Percentiles rank a stretch among this genome's conserved stretches.
These are phyloP conservation scores for Tetragonisca angustula DNA, from an alignment of 2,888 invertebrate genomes.

Conservation along the genomic window DNA sequence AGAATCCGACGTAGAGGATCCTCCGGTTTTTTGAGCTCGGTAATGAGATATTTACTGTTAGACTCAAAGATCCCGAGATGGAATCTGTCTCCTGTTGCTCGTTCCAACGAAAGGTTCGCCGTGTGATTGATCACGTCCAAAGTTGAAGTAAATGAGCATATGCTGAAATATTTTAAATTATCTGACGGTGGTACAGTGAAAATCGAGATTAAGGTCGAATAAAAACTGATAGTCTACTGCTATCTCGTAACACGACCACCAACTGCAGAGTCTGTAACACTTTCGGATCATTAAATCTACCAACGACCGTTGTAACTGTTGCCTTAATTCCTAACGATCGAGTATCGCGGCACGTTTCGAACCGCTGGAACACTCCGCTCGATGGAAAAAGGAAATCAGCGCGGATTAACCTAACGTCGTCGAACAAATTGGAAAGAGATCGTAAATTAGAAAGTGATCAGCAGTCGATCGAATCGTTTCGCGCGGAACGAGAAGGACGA, in stretches of 20 bases:
- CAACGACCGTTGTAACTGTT: too few species aligned
- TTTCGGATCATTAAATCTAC: neutral
- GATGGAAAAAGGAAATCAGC: too few species aligned
- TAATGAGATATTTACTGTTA: conserved; percentile 80
- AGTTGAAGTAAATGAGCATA: neutral
- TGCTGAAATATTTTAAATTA: neutral
- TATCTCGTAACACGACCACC: too few species aligned
- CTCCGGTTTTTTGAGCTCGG: conserved; percentile 80
- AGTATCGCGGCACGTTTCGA: neutral
- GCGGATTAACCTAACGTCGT: neutral
- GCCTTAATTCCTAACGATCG: neutral
- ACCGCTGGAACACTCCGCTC: neutral
- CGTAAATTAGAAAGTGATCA: neutral
- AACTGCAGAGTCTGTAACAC: neutral
- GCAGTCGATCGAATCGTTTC: conserved; percentile 12
- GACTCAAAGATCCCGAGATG: conserved; percentile 78
- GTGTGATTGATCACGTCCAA: neutral
- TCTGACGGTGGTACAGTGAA: neutral
- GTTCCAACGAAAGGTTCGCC: conserved; percentile 38
- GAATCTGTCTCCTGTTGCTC: conserved; percentile 49
- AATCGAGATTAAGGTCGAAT: neutral
- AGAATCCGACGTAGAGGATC: conserved; percentile 60
- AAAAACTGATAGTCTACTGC: neutral
- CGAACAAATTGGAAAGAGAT: neutral
- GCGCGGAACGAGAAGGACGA: conserved; percentile 14